A percentile compares a stretch with the other conserved stretches of the same genome.
Conservation (phyloP, 2,113 vertebrate species). For the Cepphus grylle region DNA sequence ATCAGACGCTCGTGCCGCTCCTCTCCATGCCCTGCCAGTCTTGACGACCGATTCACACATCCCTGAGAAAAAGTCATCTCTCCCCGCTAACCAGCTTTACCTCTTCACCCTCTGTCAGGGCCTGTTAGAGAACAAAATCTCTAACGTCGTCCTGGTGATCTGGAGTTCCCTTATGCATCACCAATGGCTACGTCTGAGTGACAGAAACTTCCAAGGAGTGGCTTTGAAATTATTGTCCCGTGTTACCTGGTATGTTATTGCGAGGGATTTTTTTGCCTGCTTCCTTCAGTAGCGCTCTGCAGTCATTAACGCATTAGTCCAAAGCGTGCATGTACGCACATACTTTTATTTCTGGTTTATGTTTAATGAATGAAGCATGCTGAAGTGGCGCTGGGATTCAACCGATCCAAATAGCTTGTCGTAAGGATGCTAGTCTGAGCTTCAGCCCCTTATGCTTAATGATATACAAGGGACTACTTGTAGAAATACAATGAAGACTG, state of each 20-base stretch:
- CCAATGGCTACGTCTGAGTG: fast-evolving
- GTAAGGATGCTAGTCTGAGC: neutral
- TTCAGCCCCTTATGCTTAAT: neutral
- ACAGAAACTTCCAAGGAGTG: neutral
- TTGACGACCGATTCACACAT: fast-evolving
- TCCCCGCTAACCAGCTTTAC: neutral
- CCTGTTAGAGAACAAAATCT: neutral
- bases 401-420: neutral
- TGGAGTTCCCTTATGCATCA: neutral
- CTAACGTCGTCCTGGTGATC: neutral
- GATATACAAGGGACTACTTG: neutral
- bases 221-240: neutral
- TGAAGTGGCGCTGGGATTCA: neutral
- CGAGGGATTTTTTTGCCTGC: neutral
- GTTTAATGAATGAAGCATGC: neutral
- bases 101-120: neutral
- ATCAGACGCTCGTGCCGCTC: fast-evolving
- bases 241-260: fast-evolving
- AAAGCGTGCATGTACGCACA: neutral
- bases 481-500: neutral
- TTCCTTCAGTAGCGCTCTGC: neutral
- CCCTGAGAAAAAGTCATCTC: neutral
- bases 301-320: neutral
- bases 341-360: neutral
- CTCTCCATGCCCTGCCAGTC: neutral